These are phyloP conservation scores for Acronicta alni DNA, from an alignment of 2,888 invertebrate species.

Conservation along the genomic window DNA sequence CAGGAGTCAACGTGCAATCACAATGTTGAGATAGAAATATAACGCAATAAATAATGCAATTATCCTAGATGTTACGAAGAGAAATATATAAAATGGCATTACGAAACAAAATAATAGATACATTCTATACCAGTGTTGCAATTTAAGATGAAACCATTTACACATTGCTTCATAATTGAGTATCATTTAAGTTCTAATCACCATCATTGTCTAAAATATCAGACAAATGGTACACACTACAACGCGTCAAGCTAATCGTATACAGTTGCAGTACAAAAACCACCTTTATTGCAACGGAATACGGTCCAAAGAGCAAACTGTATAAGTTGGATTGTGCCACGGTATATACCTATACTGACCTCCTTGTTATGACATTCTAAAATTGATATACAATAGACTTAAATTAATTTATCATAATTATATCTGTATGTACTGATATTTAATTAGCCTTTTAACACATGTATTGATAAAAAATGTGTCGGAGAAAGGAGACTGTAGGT, in stretches of 20 bases:
- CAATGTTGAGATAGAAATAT: constrained; percentile 21
- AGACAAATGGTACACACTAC: no score
- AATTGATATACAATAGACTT: constrained; percentile 5
- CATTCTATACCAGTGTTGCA: constrained; percentile 45
- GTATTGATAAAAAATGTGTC: background rate
- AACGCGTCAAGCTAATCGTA: no score
- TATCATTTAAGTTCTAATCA: constrained; percentile 32
- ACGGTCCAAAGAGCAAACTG: no score
- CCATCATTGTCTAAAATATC: constrained; percentile 33
- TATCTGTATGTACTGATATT: constrained; percentile 18
- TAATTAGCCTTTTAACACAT: constrained; percentile 10
- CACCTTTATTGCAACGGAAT: no score
- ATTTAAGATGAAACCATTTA: constrained; percentile 45
- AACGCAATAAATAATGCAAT: constrained; percentile 46
- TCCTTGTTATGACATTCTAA: constrained; percentile 18
- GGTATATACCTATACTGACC: constrained; percentile 27
- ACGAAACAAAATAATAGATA: constrained; percentile 32
- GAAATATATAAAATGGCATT: constrained; percentile 37
- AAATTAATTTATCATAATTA: constrained; percentile 28
- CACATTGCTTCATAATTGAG: constrained; percentile 44
- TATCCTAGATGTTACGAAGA: constrained; percentile 35
- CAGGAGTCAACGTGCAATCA: constrained; percentile 23
- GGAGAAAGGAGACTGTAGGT: constrained; percentile 15
- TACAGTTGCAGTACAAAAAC: no score
- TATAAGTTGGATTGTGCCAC: no score